A percentile compares a stretch with the other conserved stretches of the same genome.
Conservation (phyloP, 2,888 invertebrate species). For the Hydroisotoma schaefferi region DNA sequence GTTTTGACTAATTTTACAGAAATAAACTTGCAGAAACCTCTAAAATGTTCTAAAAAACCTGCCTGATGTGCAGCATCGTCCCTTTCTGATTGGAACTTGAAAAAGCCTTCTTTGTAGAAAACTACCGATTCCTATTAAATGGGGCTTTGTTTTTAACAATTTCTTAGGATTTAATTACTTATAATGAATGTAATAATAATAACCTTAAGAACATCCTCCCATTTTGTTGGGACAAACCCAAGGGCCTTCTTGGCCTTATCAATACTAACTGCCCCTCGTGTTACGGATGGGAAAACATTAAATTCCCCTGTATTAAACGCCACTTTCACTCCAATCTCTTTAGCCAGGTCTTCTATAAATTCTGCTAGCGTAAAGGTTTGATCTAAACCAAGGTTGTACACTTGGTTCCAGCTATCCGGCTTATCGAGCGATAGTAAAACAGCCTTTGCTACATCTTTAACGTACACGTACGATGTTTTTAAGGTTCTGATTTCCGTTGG, state of each 20-base stretch:
- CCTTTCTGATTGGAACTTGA: conserved; percentile 45
- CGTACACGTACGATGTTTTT: conserved; percentile 53
- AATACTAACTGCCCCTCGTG: conserved; percentile 52
- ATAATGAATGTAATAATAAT: too few species aligned
- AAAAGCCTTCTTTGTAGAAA: conserved; percentile 53
- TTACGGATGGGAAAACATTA: conserved; percentile 53
- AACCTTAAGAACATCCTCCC: conserved; percentile 50
- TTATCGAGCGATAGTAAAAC: conserved; percentile 49
- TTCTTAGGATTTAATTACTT: background rate
- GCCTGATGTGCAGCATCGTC: conserved; percentile 46
- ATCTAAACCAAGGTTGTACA: conserved; percentile 53
- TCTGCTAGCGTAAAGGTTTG: conserved; percentile 51
- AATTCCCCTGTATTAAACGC: conserved; percentile 46
- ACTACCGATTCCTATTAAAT: conserved; percentile 49
- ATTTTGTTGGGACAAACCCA: conserved; percentile 52
- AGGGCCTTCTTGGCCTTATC: conserved; percentile 51
- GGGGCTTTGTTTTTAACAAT: background rate
- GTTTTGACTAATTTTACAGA: too few species aligned
- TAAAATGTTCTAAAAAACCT: too few species aligned
- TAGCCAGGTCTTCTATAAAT: conserved; percentile 50
- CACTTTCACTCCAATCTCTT: conserved; percentile 30
- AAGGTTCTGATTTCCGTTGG: conserved; percentile 50
- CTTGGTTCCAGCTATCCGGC: conserved; percentile 49
- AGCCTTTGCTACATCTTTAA: conserved; percentile 53
- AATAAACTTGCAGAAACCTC: too few species aligned